Evolutionary conservation across 2,113 vertebrate genomes (phyloP).

Genomic region (Pangasianodon hypophthalmus): DNA sequence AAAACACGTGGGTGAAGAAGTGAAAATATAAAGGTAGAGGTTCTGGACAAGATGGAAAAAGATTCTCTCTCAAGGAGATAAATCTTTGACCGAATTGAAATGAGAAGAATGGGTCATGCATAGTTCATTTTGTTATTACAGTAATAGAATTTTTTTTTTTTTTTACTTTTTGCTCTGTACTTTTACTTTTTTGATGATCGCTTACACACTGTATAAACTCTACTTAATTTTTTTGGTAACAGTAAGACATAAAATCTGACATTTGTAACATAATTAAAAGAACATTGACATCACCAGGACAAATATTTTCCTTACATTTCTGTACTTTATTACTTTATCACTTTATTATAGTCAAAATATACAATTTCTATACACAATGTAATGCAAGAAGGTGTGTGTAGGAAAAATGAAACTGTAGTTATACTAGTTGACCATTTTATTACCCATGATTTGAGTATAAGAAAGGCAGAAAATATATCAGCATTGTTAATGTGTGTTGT

Average conservation of each 20-base stretch:
- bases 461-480: background rate
- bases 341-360: too few species aligned
- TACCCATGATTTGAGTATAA: background rate
- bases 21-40: background rate
- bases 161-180: background rate
- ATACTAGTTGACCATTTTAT: background rate
- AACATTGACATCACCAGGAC: background rate
- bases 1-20: background rate
- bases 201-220: background rate
- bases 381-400: background rate
- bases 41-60: background rate
- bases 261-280: background rate
- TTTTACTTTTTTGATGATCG: background rate
- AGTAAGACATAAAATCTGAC: background rate
- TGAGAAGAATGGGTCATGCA: background rate
- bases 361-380: background rate
- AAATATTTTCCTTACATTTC: background rate
- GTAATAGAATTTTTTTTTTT: background rate
- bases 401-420: background rate
- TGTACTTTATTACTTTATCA: too few species aligned
- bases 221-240: background rate
- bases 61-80: background rate
- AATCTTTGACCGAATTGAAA: background rate
- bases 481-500: background rate
- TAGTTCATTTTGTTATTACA: background rate